These are phyloP conservation scores for Caranx ignobilis DNA, from an alignment of 2,113 vertebrate species.

Conservation along the genomic window DNA sequence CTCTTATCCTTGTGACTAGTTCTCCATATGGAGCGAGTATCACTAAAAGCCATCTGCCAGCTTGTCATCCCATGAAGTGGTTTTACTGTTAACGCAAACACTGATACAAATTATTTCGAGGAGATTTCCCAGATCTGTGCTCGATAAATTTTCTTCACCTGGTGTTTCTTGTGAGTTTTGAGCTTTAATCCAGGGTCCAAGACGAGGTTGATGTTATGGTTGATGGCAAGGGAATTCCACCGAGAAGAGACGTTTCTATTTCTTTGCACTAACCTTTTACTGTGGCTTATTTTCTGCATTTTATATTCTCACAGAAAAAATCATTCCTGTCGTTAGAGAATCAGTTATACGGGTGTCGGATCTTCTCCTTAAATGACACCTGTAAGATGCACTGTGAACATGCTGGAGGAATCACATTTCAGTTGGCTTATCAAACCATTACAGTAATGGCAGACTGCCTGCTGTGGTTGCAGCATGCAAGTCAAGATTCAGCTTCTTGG, in stretches of 20 bases:
- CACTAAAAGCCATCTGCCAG: neutral
- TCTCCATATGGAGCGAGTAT: neutral
- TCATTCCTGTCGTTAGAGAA: neutral
- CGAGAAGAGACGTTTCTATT: neutral
- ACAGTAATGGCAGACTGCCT: constrained; percentile 68
- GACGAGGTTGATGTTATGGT: neutral
- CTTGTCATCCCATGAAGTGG: neutral
- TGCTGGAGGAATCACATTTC: constrained; percentile 60
- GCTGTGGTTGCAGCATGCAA: constrained; percentile 76
- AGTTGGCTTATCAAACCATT: constrained; percentile 82
- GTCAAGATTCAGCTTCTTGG: constrained; percentile 71
- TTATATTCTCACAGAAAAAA: neutral
- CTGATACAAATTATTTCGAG: neutral
- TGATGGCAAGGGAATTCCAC: neutral
- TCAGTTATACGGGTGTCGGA: constrained; percentile 46
- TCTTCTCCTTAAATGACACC: constrained; percentile 60
- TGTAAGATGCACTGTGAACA: constrained; percentile 57
- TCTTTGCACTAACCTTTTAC: neutral
- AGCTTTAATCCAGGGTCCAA: neutral
- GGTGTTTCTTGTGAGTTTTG: neutral
- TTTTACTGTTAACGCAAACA: neutral
- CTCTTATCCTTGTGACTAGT: constrained; percentile 18
- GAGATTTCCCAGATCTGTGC: neutral
- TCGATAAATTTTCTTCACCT: neutral
- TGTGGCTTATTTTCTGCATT: neutral